These are phyloP conservation scores for Microvelia longipes DNA, from an alignment of 1,140 invertebrate genomes.

Conservation along the genomic window DNA sequence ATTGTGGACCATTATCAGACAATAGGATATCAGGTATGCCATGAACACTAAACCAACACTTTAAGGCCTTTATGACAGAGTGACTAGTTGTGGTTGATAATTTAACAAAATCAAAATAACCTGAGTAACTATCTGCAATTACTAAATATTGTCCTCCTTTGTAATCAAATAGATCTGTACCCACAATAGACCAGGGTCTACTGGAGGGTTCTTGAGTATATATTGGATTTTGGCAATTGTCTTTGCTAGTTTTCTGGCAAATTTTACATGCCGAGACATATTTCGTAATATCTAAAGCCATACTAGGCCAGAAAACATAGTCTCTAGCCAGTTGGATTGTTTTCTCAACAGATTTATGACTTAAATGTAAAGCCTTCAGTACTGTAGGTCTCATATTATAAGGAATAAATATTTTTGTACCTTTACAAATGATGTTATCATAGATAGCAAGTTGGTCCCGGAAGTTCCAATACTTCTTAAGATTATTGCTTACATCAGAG, in stretches of 20 bases:
- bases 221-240: background rate
- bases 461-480: background rate
- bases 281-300: background rate
- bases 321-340: background rate
- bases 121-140: constrained; percentile 1
- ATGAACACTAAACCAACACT: background rate
- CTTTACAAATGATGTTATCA: background rate
- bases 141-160: background rate
- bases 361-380: background rate
- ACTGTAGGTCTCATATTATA: background rate
- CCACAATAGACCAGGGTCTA: background rate
- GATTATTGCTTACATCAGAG: background rate
- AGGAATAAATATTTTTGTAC: background rate
- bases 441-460: background rate
- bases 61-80: background rate
- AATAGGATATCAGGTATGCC: background rate
- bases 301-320: constrained; percentile 3
- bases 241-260: background rate
- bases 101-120: constrained; percentile 1
- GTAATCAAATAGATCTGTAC: background rate
- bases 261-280: background rate
- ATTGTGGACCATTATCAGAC: no score
- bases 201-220: background rate
- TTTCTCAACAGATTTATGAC: background rate
- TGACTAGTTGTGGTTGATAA: background rate